Base-by-base conservation (phyloP, 1,140 invertebrate genomes). In the Pissodes strobi region DNA sequence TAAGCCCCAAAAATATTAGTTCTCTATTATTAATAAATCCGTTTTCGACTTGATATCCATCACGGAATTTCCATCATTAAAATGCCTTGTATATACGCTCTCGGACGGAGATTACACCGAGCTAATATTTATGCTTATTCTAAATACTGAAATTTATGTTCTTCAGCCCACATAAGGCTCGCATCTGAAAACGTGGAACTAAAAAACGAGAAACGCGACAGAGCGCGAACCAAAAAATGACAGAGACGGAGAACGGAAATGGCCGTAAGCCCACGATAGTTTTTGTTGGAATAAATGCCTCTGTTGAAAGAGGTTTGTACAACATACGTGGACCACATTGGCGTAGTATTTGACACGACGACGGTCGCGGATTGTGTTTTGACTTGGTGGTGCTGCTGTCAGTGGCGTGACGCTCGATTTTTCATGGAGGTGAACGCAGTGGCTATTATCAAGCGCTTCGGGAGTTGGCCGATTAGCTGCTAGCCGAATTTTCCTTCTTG, bases 271-370 rank as follows among this genome's bases (percentile, higher is more conserved):
- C 60, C 51, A 62, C 49, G 60, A 62, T 55, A 49, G 60, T 62
- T 62, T 62, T 62, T 62, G 60, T 62, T 53, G 60, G 41, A 62
- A 62, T 62, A 62, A 62, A 62, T 53, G 60, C 60, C 60, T 62
- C 60, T 62, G 60, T 62, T 53, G 60, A 62, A 62, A 62, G 60
- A 62, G 48, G 60, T 55, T 61, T 53, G 60, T 53, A 52, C 49
- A 53, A 53, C 60, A 55, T 62, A 62, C 60, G 60, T 62, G 60
- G 60, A 62, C 49, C 48, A 52, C 60, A 62, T 62, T 62, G 60
- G 60, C 60, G 60, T 62, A 53, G 13, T n/a, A n/a, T 17, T 45
- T 45, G 17, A 45, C 10, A 45, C 9, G 41, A 45, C 13, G 41
- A 15, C 18, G n/a, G 5, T 45, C 38, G 25, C 3, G 25, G 25